Evolutionary conservation across 1,140 invertebrate species (phyloP).

Genomic region (Caenorhabditis remanei): DNA sequence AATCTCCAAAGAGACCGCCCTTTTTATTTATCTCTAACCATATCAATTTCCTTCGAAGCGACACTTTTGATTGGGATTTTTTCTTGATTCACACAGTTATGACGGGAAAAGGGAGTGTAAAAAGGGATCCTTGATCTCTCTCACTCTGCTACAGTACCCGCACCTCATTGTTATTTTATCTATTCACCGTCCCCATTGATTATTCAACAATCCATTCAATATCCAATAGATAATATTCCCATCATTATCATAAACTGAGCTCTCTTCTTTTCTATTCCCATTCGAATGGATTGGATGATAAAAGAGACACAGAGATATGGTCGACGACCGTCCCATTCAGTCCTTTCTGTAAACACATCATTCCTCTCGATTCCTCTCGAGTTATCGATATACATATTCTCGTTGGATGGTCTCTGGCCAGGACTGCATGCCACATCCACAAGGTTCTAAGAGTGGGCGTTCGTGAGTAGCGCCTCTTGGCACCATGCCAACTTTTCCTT

Average conservation of each 20-base stretch:
- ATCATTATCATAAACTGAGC: constrained; percentile 32
- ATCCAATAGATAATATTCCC: constrained; percentile 1
- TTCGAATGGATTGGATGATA: constrained; percentile 11
- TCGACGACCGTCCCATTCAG: neutral
- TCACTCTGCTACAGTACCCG: neutral
- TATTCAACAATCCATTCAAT: constrained; percentile 6
- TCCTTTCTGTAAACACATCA: neutral
- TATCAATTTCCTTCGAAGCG: constrained; percentile 43
- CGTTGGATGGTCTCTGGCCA: too few species aligned
- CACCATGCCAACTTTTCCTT: too few species aligned
- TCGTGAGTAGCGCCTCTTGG: too few species aligned
- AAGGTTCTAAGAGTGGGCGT: too few species aligned
- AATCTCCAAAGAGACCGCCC: neutral
- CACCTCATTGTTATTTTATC: neutral
- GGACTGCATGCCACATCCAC: too few species aligned
- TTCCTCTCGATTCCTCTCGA: too few species aligned
- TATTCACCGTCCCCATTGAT: constrained; percentile 24
- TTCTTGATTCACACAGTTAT: neutral
- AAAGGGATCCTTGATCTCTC: neutral
- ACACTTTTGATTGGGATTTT: constrained; percentile 12
- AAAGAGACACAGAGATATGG: neutral
- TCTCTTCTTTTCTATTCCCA: neutral
- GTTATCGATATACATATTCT: too few species aligned
- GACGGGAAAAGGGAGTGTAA: too few species aligned
- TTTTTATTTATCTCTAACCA: neutral